Percentiles rank a stretch among this genome's conserved stretches.
These are phyloP conservation scores for Enhydra lutris DNA, from an alignment of 2,113 vertebrate species.

Conservation along the genomic window DNA sequence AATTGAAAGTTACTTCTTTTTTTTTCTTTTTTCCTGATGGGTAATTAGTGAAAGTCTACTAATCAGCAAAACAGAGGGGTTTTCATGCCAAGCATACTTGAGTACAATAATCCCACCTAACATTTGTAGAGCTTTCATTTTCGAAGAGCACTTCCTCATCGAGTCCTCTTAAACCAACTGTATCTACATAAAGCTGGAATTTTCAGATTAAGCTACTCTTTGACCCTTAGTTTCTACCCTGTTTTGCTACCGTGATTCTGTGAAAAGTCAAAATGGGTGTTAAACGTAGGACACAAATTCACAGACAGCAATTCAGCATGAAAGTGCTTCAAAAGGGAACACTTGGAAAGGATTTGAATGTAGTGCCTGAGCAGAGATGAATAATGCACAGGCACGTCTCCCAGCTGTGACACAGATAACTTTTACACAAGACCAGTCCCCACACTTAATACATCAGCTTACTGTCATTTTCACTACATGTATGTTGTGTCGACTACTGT, in stretches of 20 bases:
- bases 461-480: constrained; percentile 54
- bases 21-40: background rate
- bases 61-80: constrained; percentile 42
- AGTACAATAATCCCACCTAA: constrained; percentile 48
- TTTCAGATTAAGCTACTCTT: constrained; percentile 61
- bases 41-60: constrained; percentile 48
- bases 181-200: constrained; percentile 45
- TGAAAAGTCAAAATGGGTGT: constrained; percentile 54
- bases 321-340: constrained; percentile 57
- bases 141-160: constrained; percentile 16
- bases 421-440: constrained; percentile 52
- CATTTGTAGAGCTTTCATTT: constrained; percentile 32
- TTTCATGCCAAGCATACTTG: constrained; percentile 38
- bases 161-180: constrained; percentile 35
- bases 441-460: constrained; percentile 49
- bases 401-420: constrained; percentile 41
- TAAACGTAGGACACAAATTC: constrained; percentile 56
- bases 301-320: constrained; percentile 49
- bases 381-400: constrained; percentile 40
- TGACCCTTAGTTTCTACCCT: constrained; percentile 59
- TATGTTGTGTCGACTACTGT: constrained; percentile 26
- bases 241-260: constrained; percentile 21
- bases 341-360: constrained; percentile 65
- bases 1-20: background rate
- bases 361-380: constrained; percentile 45